Conservation (phyloP, 2,888 invertebrate genomes). For the Ctenicera cuprea region DNA sequence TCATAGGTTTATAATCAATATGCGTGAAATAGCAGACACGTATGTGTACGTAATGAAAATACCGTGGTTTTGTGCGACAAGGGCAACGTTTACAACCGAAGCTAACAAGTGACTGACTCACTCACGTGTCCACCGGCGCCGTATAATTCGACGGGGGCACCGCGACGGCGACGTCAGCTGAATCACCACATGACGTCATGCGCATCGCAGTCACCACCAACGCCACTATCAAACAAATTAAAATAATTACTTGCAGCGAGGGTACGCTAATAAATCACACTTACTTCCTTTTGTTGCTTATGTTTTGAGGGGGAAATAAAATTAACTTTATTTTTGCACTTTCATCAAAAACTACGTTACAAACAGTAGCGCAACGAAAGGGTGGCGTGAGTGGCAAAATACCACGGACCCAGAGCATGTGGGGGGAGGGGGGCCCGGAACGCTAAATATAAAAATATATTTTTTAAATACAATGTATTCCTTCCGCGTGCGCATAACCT, state of each 20-base stretch:
- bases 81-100: constrained; percentile 32
- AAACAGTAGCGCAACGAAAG: too few species aligned
- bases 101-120: constrained; percentile 55
- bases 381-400: too few species aligned
- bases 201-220: constrained; percentile 36
- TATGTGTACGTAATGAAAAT: not conserved
- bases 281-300: not conserved
- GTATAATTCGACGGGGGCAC: constrained; percentile 38
- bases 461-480: too few species aligned
- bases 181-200: constrained; percentile 57
- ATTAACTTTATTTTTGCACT: too few species aligned
- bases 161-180: constrained; percentile 55
- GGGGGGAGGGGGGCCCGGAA: too few species aligned
- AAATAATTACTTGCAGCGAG: constrained; percentile 13
- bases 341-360: too few species aligned
- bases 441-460: too few species aligned
- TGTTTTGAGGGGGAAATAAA: not conserved
- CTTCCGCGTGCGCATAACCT: too few species aligned
- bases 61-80: not conserved
- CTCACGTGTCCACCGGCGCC: constrained; percentile 50
- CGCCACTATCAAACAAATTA: constrained; percentile 7
- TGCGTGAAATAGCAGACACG: not conserved
- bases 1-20: constrained; percentile 11
- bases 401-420: too few species aligned
- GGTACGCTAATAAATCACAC: not conserved